phyloP scores from a whole-genome alignment of 2,113 vertebrate species.

The Rallus limicola region DNA sequence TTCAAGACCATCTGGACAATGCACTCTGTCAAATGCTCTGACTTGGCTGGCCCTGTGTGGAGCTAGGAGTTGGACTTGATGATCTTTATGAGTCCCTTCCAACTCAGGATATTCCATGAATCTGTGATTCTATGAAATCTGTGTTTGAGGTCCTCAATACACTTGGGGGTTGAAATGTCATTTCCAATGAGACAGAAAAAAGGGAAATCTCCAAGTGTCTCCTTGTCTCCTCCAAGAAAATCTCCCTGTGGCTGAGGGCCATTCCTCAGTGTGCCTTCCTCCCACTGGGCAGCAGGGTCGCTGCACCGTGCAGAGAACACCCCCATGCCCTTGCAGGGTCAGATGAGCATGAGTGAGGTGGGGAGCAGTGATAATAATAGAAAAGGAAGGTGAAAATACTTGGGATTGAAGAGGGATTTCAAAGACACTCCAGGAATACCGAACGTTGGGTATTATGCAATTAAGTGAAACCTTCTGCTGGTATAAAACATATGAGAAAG shows the following conservation, averaged over 20 bases:
- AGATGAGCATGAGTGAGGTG: not conserved
- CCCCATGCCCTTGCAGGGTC: not conserved
- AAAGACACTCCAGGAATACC: conserved; percentile 31
- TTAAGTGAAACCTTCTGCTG: conserved; percentile 47
- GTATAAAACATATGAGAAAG: conserved; percentile 7
- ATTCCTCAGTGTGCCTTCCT: not conserved
- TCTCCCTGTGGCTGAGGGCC: not conserved
- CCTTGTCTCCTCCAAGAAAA: too few species aligned
- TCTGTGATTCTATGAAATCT: not conserved
- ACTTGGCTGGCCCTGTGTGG: too few species aligned
- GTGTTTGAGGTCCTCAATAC: not conserved
- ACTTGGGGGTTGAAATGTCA: rapidly evolving
- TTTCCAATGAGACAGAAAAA: not conserved
- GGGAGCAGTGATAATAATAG: not conserved
- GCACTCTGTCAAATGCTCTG: too few species aligned
- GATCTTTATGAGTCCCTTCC: too few species aligned
- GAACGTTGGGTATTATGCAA: not conserved
- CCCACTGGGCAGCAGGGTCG: rapidly evolving
- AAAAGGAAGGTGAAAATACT: conserved; percentile 40
- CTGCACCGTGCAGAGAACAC: not conserved
- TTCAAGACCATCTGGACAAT: too few species aligned
- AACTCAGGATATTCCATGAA: too few species aligned
- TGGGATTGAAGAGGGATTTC: conserved; percentile 6
- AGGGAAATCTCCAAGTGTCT: not conserved
- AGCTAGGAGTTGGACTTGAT: too few species aligned